Base-by-base conservation (phyloP, 1,140 invertebrate genomes). In the Ceratosolen solmsi region DNA sequence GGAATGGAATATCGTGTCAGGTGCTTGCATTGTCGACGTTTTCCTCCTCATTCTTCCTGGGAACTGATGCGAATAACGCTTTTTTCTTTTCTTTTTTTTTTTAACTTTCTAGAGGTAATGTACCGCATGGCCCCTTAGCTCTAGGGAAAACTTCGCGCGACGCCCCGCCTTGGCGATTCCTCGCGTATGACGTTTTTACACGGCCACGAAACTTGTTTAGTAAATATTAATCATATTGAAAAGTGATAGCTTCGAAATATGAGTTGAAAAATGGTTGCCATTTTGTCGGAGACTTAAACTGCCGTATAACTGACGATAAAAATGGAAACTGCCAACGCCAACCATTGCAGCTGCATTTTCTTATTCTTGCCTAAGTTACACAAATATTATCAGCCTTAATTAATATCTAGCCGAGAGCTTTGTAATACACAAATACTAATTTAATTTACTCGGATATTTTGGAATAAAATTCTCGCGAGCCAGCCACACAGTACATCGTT, bases 11-110 rank as follows among this genome's bases (percentile, higher is more conserved):
- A 36, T 77, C 58, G 79, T 9, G 79, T 80, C 54, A 72, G 54
- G 76, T 79, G 76, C 76, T 5, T 33, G 7, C 30, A 68, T 79
- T 70, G 63, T 79, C 7, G 76, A 36, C 4, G 22, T 1, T 9
- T 27, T 2, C 33, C 22, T 41, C 17, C 27, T 27, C 20, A 38
- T 60, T 75, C 73, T 58, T 73, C 25, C 27, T 73, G 30, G 15
- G 49, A 73, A 56, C 9, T 73, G 73, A 60, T 30, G 73, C 73
- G 54, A 75, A 60, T 60, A 56, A 60, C 33, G 51, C 17, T 60
- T 27, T 74, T n/a, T n/a, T n/a, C n/a, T n/a, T n/a, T n/a, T n/a
- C n/a, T n/a, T n/a, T n/a, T n/a, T n/a, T n/a, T n/a, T n/a, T 74
- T 74, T 68, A 68, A 68, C 63, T 68, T 68, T 68, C 20, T 36